Conservation (phyloP, 2,797 vertebrate species). For the Euthynnus affinis region DNA sequence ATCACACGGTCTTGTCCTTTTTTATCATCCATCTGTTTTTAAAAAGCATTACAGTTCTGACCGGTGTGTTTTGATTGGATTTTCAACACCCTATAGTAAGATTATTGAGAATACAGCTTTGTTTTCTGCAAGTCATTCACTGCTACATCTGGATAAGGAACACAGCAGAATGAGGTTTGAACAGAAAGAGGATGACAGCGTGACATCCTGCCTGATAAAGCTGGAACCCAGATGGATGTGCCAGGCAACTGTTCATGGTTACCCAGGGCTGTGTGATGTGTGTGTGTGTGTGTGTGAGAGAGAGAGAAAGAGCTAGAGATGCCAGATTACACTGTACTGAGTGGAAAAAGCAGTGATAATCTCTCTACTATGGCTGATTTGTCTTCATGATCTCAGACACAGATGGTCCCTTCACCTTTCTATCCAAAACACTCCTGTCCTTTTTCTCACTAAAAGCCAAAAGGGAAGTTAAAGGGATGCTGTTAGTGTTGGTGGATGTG, state of each 20-base stretch:
- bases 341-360: conserved; percentile 31
- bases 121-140: conserved; percentile 70
- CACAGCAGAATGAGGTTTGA: conserved; percentile 11
- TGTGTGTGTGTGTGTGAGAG: background rate
- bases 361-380: conserved; percentile 9
- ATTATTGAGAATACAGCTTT: conserved; percentile 16
- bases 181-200: conserved; percentile 23
- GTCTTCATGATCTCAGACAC: background rate
- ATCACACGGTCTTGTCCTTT: background rate
- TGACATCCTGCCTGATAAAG: conserved; percentile 18
- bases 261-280: conserved; percentile 9
- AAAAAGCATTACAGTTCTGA: no score
- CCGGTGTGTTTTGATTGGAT: conserved; percentile 30
- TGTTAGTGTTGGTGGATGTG: conserved; percentile 27
- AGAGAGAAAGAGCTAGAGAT: background rate
- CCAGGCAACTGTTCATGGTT: conserved; percentile 25
- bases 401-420: background rate
- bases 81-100: background rate
- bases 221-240: conserved; percentile 55
- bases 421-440: conserved; percentile 3
- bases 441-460: background rate
- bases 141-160: conserved; percentile 38
- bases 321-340: conserved; percentile 44
- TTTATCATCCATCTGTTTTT: background rate
- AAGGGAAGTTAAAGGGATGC: conserved; percentile 3